These are phyloP conservation scores for Cercopithecus mona DNA, from an alignment of 2,113 vertebrate species.

Conservation along the genomic window DNA sequence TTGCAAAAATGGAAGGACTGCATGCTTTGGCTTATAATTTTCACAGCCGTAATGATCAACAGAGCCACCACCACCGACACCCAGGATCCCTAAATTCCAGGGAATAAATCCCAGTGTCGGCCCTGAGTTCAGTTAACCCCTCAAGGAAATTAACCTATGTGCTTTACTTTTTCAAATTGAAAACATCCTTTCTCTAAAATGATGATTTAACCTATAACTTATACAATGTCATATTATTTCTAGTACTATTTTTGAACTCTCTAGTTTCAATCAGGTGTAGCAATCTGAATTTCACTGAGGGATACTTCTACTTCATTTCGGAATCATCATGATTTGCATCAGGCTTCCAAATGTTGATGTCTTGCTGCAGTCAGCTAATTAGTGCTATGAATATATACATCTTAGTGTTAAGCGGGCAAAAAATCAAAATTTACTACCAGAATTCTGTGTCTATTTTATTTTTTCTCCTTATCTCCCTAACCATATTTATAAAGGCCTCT, in stretches of 20 bases:
- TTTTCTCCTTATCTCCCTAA: background rate
- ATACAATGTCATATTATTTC: background rate
- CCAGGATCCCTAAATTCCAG: background rate
- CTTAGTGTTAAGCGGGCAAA: background rate
- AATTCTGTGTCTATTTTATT: background rate
- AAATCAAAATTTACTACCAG: background rate
- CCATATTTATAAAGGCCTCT: background rate
- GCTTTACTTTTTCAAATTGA: background rate
- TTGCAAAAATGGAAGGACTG: conserved; percentile 58
- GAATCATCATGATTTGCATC: background rate
- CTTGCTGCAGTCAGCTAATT: background rate
- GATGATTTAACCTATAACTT: background rate
- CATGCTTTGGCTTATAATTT: conserved; percentile 65
- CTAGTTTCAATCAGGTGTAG: background rate
- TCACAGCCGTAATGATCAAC: conserved; percentile 63
- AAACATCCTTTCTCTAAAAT: background rate
- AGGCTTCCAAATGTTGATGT: background rate
- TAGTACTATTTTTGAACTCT: background rate
- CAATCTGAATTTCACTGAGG: background rate
- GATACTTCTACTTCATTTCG: background rate
- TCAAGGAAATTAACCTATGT: background rate
- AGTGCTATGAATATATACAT: background rate
- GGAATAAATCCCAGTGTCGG: background rate
- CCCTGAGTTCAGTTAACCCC: background rate
- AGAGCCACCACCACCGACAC: rapidly evolving